These are phyloP conservation scores for Hesperia comma DNA, from an alignment of 2,888 invertebrate species.

Conservation along the genomic window DNA sequence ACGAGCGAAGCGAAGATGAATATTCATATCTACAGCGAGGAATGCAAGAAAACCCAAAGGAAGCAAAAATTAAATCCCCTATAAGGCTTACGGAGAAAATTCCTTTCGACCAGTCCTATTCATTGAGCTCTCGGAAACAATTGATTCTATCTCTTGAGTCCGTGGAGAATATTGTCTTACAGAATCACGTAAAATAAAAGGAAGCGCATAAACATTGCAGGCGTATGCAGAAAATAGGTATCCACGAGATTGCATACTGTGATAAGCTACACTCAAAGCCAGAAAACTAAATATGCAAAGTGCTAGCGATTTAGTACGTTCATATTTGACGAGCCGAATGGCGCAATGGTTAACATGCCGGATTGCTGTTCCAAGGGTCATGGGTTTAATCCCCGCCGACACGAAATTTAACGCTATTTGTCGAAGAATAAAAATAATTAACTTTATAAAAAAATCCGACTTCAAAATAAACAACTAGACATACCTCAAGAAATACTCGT, in stretches of 20 bases:
- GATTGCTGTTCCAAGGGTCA: too few relatives aligned
- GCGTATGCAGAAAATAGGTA: conserved; percentile 63
- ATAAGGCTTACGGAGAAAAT: conserved; percentile 26
- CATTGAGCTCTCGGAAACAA: conserved; percentile 30
- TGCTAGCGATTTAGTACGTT: neutral
- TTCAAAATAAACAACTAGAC: too few relatives aligned
- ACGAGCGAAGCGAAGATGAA: conserved; percentile 35
- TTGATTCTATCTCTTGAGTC: conserved; percentile 27
- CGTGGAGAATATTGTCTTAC: conserved; percentile 34
- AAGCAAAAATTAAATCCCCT: conserved; percentile 24
- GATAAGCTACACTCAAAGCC: conserved; percentile 12
- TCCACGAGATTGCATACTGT: conserved; percentile 42
- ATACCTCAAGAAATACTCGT: too few relatives aligned
- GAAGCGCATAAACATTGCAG: conserved; percentile 51
- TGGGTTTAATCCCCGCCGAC: too few relatives aligned
- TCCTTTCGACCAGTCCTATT: conserved; percentile 25
- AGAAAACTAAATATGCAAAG: conserved; percentile 16
- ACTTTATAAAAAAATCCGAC: too few relatives aligned
- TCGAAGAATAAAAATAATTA: too few relatives aligned
- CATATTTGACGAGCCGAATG: too few relatives aligned
- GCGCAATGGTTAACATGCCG: too few relatives aligned
- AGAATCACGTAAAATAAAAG: conserved; percentile 49
- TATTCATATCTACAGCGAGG: conserved; percentile 14
- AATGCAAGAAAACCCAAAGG: conserved; percentile 18
- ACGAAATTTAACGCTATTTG: too few relatives aligned